Base-by-base conservation (phyloP, 2,113 vertebrate species). In the Perca fluviatilis region DNA sequence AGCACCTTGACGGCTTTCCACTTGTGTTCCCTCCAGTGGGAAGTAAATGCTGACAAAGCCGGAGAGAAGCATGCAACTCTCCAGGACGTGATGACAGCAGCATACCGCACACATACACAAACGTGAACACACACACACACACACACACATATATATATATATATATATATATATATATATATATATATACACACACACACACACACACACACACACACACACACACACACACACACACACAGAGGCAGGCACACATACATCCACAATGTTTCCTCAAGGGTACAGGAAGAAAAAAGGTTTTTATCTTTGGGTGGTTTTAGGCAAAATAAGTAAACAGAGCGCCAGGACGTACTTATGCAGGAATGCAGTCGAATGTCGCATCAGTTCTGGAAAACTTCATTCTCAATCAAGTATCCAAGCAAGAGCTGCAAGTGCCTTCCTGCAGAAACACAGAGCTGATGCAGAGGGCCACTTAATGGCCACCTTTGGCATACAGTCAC, bases 251-350 rank as follows among this genome's bases (percentile, higher is more conserved):
- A 61, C 36, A 63, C 36, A 82, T 19, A 47, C 49, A 64, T 18
- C 18, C 46, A 25, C 54, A n/a, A 50, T 46, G 43, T 76, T 51
- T 79, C 36, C 19, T 49, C 40, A 3, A 40, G 23, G 23, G 21
- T 65, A 54, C 57, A 63, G 47, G 49, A 58, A 75, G 40, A 67
- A 58, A 66, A 77, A 51, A 47, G 30, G 9, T 43, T 11, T 70
- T 75, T 56, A 74, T 62, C 33, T 56, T 62, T 73, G 53, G n/a
- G 21, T 13, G 14, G 54, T 79, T 73, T 79, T 6, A 43, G 63
- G 61, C 68, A 77, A 81, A 91, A 78, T 27, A 62, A 61, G 77
- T 71, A 79, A 82, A 68, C 25, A 47, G 30, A 76, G 71, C 11
- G 19, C 21, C 60, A 67, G 66, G 73, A 79, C 13, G 0, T 62